A percentile compares a stretch with the other conserved stretches of the same genome.
Evolutionary conservation across 2,797 vertebrate genomes (phyloP).

Genomic region (Lophius americanus): DNA sequence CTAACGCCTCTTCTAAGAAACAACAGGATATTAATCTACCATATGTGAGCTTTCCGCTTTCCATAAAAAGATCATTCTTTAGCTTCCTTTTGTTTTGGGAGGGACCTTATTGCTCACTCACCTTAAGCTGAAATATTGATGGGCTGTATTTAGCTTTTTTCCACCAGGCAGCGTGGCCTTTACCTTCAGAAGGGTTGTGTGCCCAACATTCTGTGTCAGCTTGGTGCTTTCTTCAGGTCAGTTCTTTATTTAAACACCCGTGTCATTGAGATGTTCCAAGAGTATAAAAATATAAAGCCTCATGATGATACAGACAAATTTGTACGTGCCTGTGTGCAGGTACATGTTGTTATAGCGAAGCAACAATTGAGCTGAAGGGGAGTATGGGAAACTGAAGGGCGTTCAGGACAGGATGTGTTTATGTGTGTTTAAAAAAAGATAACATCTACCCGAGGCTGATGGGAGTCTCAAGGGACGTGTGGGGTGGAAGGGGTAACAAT

Average conservation of each 20-base stretch:
- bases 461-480: conserved; percentile 53
- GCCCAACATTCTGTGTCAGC: neutral
- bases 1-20: conserved; percentile 55
- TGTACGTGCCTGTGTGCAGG: conserved; percentile 10
- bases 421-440: conserved; percentile 56
- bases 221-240: neutral
- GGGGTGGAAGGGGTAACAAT: conserved; percentile 41
- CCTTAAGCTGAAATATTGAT: conserved; percentile 40
- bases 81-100: conserved; percentile 38
- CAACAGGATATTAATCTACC: conserved; percentile 59
- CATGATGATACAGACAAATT: neutral
- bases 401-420: conserved; percentile 50
- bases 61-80: conserved; percentile 3
- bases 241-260: neutral
- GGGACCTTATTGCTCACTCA: conserved; percentile 44
- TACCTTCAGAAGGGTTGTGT: conserved; percentile 21
- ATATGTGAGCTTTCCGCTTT: conserved; percentile 42
- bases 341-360: conserved; percentile 20
- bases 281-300: neutral
- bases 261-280: neutral
- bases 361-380: conserved; percentile 17
- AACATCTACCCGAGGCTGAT: conserved; percentile 38
- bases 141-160: conserved; percentile 43
- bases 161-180: conserved; percentile 13
- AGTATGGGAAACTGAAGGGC: conserved; percentile 26